phyloP scores from a whole-genome alignment of 2,797 vertebrate genomes.

The Eulemur mongoz region DNA sequence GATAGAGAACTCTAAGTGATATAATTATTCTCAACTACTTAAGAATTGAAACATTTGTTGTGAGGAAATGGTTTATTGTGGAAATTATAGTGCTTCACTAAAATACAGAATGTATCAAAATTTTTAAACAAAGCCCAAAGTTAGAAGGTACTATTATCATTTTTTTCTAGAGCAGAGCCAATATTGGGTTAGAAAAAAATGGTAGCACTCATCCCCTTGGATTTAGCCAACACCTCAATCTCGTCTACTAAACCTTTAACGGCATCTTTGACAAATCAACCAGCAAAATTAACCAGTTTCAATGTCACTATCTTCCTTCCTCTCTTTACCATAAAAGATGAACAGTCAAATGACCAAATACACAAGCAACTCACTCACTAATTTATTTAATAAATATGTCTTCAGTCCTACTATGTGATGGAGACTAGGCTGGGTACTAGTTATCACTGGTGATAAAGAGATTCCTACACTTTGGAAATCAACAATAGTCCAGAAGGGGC shows the following conservation, averaged over 20 bases:
- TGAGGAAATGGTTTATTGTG: background rate
- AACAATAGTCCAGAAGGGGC: background rate
- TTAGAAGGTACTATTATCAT: background rate
- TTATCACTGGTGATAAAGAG: background rate
- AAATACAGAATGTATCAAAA: conserved; percentile 26
- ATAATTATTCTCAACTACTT: background rate
- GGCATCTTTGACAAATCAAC: conserved; percentile 1
- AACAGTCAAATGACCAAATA: conserved; percentile 12
- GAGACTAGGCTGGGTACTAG: background rate
- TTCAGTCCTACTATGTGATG: background rate
- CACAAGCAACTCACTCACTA: background rate
- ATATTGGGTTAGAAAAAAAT: background rate
- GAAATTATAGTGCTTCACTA: background rate
- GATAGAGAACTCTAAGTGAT: conserved; percentile 18
- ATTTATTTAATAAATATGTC: conserved; percentile 32
- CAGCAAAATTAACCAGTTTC: conserved; percentile 43
- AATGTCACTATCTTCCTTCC: conserved; percentile 2
- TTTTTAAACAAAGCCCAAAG: background rate
- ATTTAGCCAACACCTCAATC: conserved; percentile 9
- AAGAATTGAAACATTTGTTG: background rate
- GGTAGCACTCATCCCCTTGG: background rate
- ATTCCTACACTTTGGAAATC: background rate
- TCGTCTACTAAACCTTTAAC: conserved; percentile 22
- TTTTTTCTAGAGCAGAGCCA: background rate
- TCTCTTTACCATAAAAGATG: conserved; percentile 4